Base-by-base conservation (phyloP, 2,888 invertebrate species). In the Oxyscelio sp. region DNA sequence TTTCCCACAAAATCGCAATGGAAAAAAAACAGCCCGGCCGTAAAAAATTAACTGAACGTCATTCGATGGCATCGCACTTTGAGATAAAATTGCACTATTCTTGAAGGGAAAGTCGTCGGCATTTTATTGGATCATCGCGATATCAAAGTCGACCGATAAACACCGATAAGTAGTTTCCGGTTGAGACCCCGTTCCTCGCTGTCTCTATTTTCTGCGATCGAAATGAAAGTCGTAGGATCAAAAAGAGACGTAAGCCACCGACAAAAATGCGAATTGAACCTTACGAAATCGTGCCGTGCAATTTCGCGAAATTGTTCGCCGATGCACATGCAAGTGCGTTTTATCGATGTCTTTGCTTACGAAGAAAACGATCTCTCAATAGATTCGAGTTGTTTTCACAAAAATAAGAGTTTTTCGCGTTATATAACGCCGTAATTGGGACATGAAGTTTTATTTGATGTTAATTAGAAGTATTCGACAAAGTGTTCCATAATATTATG, bases 261-360 rank as follows among this genome's bases (percentile, higher is more conserved):
- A 56, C 58, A 82, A 74, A 79, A 87, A 85, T 65, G 85, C 84
- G 87, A 88, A 87, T 77, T 74, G 87, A 85, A 88, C 87, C 86
- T 85, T 88, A 85, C 85, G 87, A 87, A 89, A 90, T 90, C 87
- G 88, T 83, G 89, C 83, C 82, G 66, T 61, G 86, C 89, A 89
- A 90, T 89, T 89, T 89, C 86, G 85, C 43, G 83, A 89, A 86
- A 90, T 87, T 87, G 87, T 87, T 88, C 81, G 80, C 75, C 45
- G 48, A 54, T 61, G 58, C 5, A 54, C 68, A 40, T 59, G 27
- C 50, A 58, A 66, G 48, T 58, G 48, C 78, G 59, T 70, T 31
- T 40, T 21, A 52, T 56, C 58, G 38, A 13, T 17, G 38, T 66
- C 38, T 19, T 54, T 40, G 56, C 38, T 24, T 13, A 15, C 6